Conservation (phyloP, 2,797 vertebrate genomes). For the Pangasius macronema region DNA sequence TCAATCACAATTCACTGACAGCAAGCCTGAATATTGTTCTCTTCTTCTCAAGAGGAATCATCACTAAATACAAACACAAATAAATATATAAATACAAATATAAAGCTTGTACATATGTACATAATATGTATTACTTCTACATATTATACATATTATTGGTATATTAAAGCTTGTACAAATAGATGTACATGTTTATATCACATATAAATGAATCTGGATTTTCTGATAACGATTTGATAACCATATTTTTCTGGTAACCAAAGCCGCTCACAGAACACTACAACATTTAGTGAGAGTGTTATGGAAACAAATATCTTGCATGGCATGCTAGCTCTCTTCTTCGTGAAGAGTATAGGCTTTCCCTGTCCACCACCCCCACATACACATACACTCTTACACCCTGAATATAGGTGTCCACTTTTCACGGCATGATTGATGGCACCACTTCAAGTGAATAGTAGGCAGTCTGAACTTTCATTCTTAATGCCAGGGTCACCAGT, state of each 20-base stretch:
- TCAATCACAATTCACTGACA: slow-evolving; percentile 74
- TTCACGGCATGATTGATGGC: slow-evolving; percentile 73
- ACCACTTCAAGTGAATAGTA: slow-evolving; percentile 66
- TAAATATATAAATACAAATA: background rate
- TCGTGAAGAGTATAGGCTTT: slow-evolving; percentile 39
- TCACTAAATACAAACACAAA: background rate
- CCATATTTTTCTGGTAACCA: background rate
- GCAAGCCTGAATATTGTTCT: slow-evolving; percentile 63
- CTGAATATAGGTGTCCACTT: slow-evolving; percentile 54
- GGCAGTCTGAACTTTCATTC: slow-evolving; percentile 69
- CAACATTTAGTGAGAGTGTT: slow-evolving; percentile 16
- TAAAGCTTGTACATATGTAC: background rate
- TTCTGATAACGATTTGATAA: background rate
- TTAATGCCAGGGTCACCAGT: slow-evolving; percentile 77
- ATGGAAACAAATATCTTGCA: slow-evolving; percentile 44
- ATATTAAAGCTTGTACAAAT: background rate
- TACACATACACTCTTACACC: slow-evolving; percentile 62
- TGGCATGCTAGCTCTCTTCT: slow-evolving; percentile 15
- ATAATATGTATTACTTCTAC: no score
- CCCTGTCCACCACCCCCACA: slow-evolving; percentile 43
- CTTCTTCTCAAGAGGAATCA: background rate
- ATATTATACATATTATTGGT: no score
- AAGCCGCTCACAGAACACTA: background rate
- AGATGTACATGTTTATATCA: background rate
- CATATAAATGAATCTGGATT: background rate